A percentile compares a stretch with the other conserved stretches of the same genome.
phyloP scores from a whole-genome alignment of 2,888 invertebrate species.

The Phortica magna region DNA sequence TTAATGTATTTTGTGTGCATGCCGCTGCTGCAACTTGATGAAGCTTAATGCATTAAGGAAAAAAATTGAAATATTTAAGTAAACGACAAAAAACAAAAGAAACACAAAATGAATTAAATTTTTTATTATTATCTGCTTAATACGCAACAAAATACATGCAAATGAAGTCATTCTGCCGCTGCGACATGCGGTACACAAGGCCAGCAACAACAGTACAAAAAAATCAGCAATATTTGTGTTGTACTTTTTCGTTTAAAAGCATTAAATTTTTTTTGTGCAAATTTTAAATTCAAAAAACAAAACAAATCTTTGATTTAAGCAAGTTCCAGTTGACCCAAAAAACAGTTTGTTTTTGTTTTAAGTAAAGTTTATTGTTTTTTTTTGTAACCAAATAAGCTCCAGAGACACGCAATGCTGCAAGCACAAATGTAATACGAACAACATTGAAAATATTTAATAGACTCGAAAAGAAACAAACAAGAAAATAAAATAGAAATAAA shows the following conservation, averaged over 20 bases:
- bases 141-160: slow-evolving; percentile 34
- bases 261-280: not conserved
- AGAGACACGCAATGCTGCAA: not conserved
- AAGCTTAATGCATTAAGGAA: no score
- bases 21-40: no score
- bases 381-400: not conserved
- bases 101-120: no score
- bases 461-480: not conserved
- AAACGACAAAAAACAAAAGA: no score
- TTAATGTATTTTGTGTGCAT: no score
- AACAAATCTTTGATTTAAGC: slow-evolving; percentile 1
- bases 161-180: slow-evolving; percentile 45
- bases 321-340: not conserved
- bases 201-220: slow-evolving; percentile 21
- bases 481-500: no score
- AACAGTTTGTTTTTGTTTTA: not conserved
- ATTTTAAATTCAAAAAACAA: not conserved
- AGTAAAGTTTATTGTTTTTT: not conserved
- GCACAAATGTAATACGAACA: not conserved
- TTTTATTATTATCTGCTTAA: no score
- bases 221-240: not conserved
- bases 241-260: no score
- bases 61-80: no score
- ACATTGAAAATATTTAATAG: not conserved
- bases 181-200: slow-evolving; percentile 45